Evolutionary conservation across 30 jellyfish, hydroid and myxozoan species (phyloP).

Genomic region (Aurelia sp.): DNA sequence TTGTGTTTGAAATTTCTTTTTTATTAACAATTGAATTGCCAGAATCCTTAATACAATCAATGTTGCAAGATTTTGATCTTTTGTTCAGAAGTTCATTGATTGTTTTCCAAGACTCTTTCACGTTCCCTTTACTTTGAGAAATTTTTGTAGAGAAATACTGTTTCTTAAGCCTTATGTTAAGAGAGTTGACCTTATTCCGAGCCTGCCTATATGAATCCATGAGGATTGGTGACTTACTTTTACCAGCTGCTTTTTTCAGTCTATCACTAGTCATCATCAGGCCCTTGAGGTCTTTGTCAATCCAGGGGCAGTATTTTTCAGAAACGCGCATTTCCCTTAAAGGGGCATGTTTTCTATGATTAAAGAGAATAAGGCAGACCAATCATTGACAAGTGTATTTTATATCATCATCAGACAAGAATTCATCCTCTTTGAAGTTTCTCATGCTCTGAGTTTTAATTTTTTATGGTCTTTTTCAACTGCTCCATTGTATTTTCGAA

Average conservation of each 20-base stretch:
- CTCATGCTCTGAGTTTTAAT: slow-evolving; percentile 13
- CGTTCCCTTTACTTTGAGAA: too few relatives aligned
- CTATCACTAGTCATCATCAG: slow-evolving; percentile 18
- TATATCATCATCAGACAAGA: slow-evolving; percentile 14
- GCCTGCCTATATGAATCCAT: slow-evolving; percentile 58
- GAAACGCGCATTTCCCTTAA: slow-evolving; percentile 30
- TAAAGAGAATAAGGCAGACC: slow-evolving; percentile 33
- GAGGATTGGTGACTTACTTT: slow-evolving; percentile 29
- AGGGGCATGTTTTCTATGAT: slow-evolving; percentile 41
- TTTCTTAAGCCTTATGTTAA: too few relatives aligned
- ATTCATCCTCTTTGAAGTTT: slow-evolving; percentile 6
- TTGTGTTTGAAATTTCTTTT: too few relatives aligned
- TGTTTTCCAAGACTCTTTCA: too few relatives aligned
- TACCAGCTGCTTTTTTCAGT: slow-evolving; percentile 12
- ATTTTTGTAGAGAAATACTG: too few relatives aligned
- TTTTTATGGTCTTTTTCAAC: neutral
- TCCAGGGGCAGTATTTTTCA: slow-evolving; percentile 44
- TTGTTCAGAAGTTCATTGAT: too few relatives aligned
- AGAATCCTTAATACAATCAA: too few relatives aligned
- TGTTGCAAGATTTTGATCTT: too few relatives aligned
- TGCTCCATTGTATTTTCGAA: neutral
- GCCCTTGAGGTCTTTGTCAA: slow-evolving; percentile 19
- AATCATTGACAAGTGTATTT: slow-evolving; percentile 32
- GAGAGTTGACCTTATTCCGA: slow-evolving; percentile 30
- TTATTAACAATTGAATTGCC: too few relatives aligned